These are phyloP conservation scores for Eupelmus urozonus DNA, from an alignment of 2,888 invertebrate genomes.

Conservation along the genomic window DNA sequence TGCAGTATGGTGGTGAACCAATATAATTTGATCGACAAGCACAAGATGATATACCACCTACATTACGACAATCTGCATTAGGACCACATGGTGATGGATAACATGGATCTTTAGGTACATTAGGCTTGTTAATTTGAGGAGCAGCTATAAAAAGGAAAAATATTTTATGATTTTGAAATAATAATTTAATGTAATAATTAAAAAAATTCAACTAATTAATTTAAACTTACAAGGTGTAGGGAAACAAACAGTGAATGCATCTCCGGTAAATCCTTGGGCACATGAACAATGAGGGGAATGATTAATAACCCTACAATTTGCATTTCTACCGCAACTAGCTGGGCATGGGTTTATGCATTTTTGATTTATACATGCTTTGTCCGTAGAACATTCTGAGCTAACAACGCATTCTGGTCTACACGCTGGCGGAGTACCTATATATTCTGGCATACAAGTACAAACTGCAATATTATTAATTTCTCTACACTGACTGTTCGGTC, in stretches of 20 bases:
- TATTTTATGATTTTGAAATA: slow-evolving; percentile 58
- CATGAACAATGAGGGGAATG: slow-evolving; percentile 84
- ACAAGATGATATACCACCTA: slow-evolving; percentile 88
- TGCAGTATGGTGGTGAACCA: slow-evolving; percentile 88
- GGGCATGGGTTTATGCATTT: slow-evolving; percentile 86
- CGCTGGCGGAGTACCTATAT: slow-evolving; percentile 81
- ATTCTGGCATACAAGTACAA: slow-evolving; percentile 80
- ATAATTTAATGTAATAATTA: background rate
- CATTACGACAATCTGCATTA: slow-evolving; percentile 89
- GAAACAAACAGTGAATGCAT: slow-evolving; percentile 80
- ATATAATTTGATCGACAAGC: slow-evolving; percentile 87
- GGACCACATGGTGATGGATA: slow-evolving; percentile 91
- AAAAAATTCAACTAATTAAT: background rate
- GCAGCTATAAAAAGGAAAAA: slow-evolving; percentile 75
- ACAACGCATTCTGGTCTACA: slow-evolving; percentile 85
- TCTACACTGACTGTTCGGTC: slow-evolving; percentile 77
- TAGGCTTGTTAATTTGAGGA: slow-evolving; percentile 60
- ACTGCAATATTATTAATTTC: slow-evolving; percentile 84
- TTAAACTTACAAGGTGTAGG: slow-evolving; percentile 76
- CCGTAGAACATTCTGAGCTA: slow-evolving; percentile 83
- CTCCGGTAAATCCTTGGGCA: slow-evolving; percentile 81
- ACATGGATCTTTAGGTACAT: slow-evolving; percentile 82
- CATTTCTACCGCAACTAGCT: slow-evolving; percentile 86
- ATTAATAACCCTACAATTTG: slow-evolving; percentile 83
- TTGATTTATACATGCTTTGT: slow-evolving; percentile 82